phyloP scores from a whole-genome alignment of 1,140 invertebrate genomes.

The Penaeus indicus region DNA sequence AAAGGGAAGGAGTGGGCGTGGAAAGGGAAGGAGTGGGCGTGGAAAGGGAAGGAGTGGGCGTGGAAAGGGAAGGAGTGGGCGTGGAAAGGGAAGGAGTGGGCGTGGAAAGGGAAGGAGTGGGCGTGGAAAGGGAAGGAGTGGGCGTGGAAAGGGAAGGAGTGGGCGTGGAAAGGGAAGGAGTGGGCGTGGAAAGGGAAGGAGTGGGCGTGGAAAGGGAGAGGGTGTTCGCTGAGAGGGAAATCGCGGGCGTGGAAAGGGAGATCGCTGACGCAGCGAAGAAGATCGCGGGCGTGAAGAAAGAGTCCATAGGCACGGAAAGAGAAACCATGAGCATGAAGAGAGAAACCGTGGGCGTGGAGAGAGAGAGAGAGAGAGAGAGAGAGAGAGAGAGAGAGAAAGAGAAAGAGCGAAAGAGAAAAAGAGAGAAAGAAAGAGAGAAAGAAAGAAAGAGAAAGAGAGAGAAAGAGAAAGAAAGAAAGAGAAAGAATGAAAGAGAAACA shows the following conservation, averaged over 20 bases:
- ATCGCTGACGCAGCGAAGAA: no score
- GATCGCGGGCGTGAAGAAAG: no score
- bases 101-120: neutral
- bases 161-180: no score
- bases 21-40: neutral
- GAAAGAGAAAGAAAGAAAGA: neutral
- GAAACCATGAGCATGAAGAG: no score
- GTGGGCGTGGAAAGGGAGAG: no score
- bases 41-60: neutral
- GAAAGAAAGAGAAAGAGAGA: neutral
- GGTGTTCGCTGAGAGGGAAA: no score
- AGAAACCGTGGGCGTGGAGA: no score
- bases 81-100: neutral
- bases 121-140: neutral
- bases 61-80: neutral
- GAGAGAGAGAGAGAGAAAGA: neutral
- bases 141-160: neutral
- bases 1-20: neutral
- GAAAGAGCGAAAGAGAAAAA: neutral
- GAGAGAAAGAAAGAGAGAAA: neutral
- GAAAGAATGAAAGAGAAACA: neutral
- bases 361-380: neutral
- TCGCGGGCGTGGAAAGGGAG: no score
- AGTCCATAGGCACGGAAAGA: no score
- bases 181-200: no score